Base-by-base conservation (phyloP, 2,113 vertebrate species). In the Himantopus leucocephalus region DNA sequence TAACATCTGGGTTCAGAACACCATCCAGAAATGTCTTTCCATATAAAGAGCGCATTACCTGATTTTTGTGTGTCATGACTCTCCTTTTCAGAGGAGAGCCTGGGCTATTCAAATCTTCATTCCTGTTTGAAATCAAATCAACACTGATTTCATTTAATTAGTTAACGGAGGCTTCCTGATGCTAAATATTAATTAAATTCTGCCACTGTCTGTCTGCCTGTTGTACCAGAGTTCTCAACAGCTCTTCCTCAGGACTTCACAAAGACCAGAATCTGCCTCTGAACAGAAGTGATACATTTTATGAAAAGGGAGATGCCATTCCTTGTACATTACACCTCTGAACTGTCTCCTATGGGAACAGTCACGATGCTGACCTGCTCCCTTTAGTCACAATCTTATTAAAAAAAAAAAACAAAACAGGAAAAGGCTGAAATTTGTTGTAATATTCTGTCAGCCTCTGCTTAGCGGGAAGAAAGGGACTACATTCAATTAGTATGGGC, bases 31-130 rank as follows among this genome's bases (percentile, higher is more conserved):
- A 92, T 8, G 5, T 35, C 29, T 74, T 73, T 32, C 37, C 63
- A 1, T 18, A 41, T 14, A 60, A 79, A 34, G 7, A 77, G 12
- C 1, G 0, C 3, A 4, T 32, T 71, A 37, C 8, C 14, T 34
- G 27, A 71, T 32, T 91, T 88, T 11, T 15, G 45, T 6, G 20
- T 18, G 6, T 37, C 76, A 68, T 30, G 3, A 1, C 14, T 85
- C 37, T 75, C 22, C 14, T 78, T 75, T 90, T 53, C 72, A 84
- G 43, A 59, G 26, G n/a, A 76, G 45, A 84, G 22, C 14, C 13
- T 9, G 9, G 48, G 43, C 24, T 77, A 74, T 60, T 89, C 27
- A 43, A 37, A 75, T 68, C 67, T 82, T n/a, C 16, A 39, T 84
- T 71, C 14, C 35, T 68, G 7, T 63, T 88, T 63, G 22, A 66